Base-by-base conservation (phyloP, 2,888 invertebrate species). In the Ophion obscuratus region DNA sequence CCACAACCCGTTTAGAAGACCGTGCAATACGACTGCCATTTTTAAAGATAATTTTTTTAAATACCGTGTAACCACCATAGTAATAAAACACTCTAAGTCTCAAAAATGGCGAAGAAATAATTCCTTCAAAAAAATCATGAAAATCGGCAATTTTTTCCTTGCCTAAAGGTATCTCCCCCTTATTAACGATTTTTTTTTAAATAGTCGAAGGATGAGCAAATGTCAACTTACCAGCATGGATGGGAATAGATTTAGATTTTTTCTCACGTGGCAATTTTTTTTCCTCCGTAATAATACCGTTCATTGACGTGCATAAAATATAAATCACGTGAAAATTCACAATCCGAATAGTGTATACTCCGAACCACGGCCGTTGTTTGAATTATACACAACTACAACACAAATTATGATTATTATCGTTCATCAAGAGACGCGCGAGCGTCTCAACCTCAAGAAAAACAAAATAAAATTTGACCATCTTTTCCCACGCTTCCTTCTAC, bases 211-310 rank as follows among this genome's bases (percentile, higher is more conserved):
- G 24, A 17, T 20, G 47, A 81, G 61, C 5, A 78, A 77, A 78
- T 17, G 11, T 70, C 3, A 36, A 85, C 85, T 82, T 70, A 78
- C 81, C 81, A 66, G 66, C 78, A 82, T 75, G 64, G 59, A 47
- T 70, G 59, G 64, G 7, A 36, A 57, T 47, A 44, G 20, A 27
- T 59, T 4, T 36, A 4, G 20, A 59, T 64, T 17, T 53, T 27
- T 70, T 62, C 40, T 73, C 44, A 36, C 24, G 14, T 24, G 17
- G 7, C n/a, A 10, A 10, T 64, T 24, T 57, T 57, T 59, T 24
- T 59, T 20, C n/a, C 14, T 90, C 90, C 24, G 93, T 92, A 20
- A 90, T 91, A 73, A 91, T 91, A 86, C 14, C 10, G 3, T 64
- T 57, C 7, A 7, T 75, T 20, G 31, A 4, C 9, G 17, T 47